Percentiles rank a stretch among this genome's conserved stretches.
Evolutionary conservation across 2,113 vertebrate species (phyloP).

Genomic region (Brevimyrus niger): DNA sequence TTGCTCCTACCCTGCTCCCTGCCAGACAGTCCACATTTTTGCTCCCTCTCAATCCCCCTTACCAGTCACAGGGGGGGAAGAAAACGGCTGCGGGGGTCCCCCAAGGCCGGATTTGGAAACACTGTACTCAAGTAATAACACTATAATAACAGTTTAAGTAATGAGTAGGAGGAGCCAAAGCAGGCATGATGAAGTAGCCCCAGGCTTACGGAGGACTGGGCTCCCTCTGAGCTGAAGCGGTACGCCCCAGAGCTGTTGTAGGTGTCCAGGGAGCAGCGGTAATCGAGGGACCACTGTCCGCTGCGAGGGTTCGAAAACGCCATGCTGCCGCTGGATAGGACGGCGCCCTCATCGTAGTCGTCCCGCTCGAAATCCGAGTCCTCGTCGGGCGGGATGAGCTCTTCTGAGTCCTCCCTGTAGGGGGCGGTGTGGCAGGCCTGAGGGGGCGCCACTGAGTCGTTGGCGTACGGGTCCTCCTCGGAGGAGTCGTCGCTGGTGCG

Average conservation of each 20-base stretch:
- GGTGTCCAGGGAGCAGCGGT: slow-evolving; percentile 80
- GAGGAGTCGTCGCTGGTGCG: slow-evolving; percentile 93
- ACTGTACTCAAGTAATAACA: background rate
- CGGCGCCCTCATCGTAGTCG: slow-evolving; percentile 79
- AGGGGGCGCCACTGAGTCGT: slow-evolving; percentile 69
- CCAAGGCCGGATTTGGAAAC: background rate
- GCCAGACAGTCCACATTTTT: too few species aligned
- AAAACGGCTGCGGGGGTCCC: background rate
- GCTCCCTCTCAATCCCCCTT: too few species aligned
- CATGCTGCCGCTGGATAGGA: slow-evolving; percentile 78
- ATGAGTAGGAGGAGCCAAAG: background rate
- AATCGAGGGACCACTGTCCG: slow-evolving; percentile 85
- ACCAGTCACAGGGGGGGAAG: too few species aligned
- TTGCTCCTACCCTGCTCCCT: too few species aligned
- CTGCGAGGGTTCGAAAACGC: slow-evolving; percentile 75
- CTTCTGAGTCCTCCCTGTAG: slow-evolving; percentile 62
- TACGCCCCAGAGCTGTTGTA: slow-evolving; percentile 88
- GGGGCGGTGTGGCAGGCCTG: slow-evolving; percentile 58
- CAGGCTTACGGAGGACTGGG: slow-evolving; percentile 86
- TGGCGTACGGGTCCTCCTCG: slow-evolving; percentile 93
- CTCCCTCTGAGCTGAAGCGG: slow-evolving; percentile 88
- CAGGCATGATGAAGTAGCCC: background rate
- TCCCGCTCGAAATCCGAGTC: slow-evolving; percentile 87
- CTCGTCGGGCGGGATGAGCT: slow-evolving; percentile 75
- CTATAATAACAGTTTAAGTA: background rate